Percentiles rank a stretch among this genome's conserved stretches.
Conservation (phyloP, 2,797 vertebrate species). For the Acanthurus tractus region DNA sequence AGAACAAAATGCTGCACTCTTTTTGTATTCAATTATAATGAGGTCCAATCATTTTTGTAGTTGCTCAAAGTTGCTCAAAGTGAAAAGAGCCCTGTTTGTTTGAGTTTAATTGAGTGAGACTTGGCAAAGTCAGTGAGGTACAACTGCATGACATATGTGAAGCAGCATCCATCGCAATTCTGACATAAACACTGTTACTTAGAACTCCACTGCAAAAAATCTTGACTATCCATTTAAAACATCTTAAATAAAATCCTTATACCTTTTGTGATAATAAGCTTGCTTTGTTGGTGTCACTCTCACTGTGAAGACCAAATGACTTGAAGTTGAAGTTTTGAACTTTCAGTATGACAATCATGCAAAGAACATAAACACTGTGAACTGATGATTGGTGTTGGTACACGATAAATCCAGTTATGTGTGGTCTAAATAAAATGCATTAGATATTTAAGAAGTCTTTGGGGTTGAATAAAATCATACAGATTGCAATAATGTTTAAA, state of each 20-base stretch:
- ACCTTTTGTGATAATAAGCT: neutral
- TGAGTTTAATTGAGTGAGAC: no score
- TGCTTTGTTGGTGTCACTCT: neutral
- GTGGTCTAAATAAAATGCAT: neutral
- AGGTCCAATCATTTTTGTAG: no score
- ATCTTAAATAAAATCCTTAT: neutral
- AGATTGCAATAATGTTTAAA: neutral
- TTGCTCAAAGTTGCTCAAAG: no score
- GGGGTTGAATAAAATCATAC: neutral
- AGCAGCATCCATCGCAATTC: no score
- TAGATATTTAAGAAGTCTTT: neutral
- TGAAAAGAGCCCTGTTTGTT: no score
- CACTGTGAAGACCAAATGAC: neutral
- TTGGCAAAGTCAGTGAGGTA: no score
- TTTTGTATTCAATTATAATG: no score
- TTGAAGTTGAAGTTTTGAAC: neutral
- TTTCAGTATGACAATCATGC: neutral
- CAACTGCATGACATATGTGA: no score
- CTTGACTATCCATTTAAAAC: neutral
- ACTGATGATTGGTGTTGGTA: neutral
- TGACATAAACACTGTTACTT: no score
- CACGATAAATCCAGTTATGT: neutral
- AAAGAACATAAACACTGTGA: neutral
- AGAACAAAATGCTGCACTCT: no score
- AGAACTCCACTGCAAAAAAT: no score